phyloP scores from a whole-genome alignment of 2,113 vertebrate species.

The Egretta garzetta region DNA sequence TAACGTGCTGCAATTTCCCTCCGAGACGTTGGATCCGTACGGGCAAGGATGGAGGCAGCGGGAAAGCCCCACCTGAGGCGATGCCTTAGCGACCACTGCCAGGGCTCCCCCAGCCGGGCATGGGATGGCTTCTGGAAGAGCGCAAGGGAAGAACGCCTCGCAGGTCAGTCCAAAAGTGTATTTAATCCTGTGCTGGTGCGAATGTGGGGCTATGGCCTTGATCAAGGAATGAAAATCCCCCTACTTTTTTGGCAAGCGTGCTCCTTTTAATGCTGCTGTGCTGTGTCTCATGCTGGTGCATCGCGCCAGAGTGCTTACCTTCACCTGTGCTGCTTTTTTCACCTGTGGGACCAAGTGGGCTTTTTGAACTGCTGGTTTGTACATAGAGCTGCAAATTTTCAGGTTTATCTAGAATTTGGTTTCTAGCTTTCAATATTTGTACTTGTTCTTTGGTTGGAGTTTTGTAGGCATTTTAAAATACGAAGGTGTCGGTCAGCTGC shows the following conservation, averaged over 20 bases:
- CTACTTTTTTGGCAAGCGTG: accelerated
- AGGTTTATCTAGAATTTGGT: background rate
- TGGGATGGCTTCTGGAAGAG: conserved; percentile 85
- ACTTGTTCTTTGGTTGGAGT: background rate
- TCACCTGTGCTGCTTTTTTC: background rate
- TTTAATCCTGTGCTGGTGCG: background rate
- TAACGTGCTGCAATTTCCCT: background rate
- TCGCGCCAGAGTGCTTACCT: accelerated
- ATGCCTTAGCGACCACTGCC: conserved; percentile 83
- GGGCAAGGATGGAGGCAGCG: conserved; percentile 44
- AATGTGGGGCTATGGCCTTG: background rate
- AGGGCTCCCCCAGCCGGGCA: conserved; percentile 78
- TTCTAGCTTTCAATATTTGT: background rate
- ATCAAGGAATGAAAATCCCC: background rate
- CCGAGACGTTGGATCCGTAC: accelerated
- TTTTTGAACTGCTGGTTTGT: background rate
- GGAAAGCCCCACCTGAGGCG: conserved; percentile 70
- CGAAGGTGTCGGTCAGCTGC: background rate
- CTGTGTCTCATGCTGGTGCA: accelerated
- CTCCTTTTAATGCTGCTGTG: background rate
- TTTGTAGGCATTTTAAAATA: background rate
- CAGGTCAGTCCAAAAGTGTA: conserved; percentile 71
- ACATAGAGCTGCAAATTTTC: background rate
- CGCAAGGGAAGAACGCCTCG: conserved; percentile 77
- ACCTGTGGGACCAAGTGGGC: background rate